Conservation (phyloP, 2,113 vertebrate genomes). For the Cromileptes altivelis region DNA sequence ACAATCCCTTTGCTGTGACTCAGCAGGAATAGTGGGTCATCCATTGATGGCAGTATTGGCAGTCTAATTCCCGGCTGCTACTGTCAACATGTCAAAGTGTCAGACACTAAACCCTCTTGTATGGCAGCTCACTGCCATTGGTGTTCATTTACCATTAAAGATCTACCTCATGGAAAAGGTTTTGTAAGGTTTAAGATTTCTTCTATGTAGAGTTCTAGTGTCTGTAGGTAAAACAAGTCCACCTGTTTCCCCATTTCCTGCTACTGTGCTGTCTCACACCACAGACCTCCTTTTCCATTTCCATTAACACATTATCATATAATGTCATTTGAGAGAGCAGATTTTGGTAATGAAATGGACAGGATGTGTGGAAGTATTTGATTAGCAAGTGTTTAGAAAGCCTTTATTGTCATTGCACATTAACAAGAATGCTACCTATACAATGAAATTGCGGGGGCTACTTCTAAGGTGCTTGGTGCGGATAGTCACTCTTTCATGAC, state of each 20-base stretch:
- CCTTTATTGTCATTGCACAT: too few species aligned
- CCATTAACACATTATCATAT: background rate
- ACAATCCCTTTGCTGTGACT: background rate
- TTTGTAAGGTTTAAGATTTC: background rate
- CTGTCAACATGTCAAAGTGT: background rate
- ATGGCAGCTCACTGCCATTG: background rate
- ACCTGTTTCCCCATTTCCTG: background rate
- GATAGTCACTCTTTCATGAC: background rate
- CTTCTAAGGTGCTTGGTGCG: too few species aligned
- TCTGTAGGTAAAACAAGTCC: background rate
- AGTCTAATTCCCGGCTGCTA: background rate
- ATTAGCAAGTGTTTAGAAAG: background rate
- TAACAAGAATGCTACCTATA: too few species aligned
- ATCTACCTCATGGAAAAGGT: background rate
- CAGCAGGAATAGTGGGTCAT: background rate
- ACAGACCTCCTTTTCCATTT: background rate
- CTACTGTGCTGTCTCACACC: background rate
- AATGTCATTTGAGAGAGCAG: background rate
- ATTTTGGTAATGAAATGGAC: background rate
- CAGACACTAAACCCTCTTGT: background rate
- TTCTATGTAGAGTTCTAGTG: background rate
- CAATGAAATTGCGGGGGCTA: too few species aligned
- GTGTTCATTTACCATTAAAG: background rate
- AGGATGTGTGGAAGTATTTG: background rate
- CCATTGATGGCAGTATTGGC: background rate